Conservation (phyloP, 2,797 vertebrate genomes). For the Toxotes lorentzi region DNA sequence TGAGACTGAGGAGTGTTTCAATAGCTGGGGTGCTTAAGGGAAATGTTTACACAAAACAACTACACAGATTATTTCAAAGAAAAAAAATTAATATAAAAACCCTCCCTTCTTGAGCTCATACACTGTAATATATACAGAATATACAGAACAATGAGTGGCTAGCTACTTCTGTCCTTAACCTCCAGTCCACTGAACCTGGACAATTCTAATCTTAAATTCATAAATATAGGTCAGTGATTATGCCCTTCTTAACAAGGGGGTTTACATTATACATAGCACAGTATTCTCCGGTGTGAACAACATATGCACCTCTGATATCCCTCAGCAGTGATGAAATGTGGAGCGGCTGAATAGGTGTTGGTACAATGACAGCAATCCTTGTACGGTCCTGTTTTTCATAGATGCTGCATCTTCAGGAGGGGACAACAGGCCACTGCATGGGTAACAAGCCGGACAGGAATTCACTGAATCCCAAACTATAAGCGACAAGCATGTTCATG, state of each 20-base stretch:
- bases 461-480: conserved; percentile 23
- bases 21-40: conserved; percentile 10
- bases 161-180: neutral
- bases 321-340: conserved; percentile 27
- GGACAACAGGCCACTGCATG: neutral
- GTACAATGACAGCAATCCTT: conserved; percentile 24
- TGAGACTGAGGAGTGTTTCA: conserved; percentile 25
- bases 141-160: conserved; percentile 12
- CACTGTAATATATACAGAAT: neutral
- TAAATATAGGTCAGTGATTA: conserved; percentile 78
- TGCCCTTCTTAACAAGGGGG: conserved; percentile 46
- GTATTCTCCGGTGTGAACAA: conserved; percentile 33
- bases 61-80: neutral
- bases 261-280: conserved; percentile 70
- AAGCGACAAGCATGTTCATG: conserved; percentile 42
- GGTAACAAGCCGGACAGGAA: conserved; percentile 9
- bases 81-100: neutral
- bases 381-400: conserved; percentile 1
- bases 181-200: conserved; percentile 31
- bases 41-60: conserved; percentile 35
- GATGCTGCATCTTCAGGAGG: neutral
- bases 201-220: conserved; percentile 55
- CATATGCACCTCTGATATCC: conserved; percentile 30
- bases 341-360: conserved; percentile 3
- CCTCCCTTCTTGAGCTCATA: neutral